Evolutionary conservation across 2,888 invertebrate genomes (phyloP), one percentile per base, ranked within the genome.

Genomic region (Seladonia tumulorum): DNA sequence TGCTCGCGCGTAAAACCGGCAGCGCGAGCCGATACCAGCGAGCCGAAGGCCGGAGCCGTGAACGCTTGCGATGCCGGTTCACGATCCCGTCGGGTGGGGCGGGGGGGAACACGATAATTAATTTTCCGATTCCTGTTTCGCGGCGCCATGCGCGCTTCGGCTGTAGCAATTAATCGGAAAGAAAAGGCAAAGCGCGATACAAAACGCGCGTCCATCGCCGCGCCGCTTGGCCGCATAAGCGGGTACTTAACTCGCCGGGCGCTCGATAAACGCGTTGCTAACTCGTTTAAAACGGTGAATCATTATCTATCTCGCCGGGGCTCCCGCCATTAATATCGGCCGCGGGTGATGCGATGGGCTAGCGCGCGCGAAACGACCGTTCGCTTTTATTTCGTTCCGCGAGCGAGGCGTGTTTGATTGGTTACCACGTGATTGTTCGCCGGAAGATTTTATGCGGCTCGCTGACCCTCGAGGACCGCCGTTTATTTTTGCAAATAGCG

Each of bases 1-100:
- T 78, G 75, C 70, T 82, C 45, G 82, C 63, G 86, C 81, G 87
- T 88, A 89, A 92, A 92, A 87, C 86, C 80, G 73, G 81, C 75
- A 70, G 87, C 63, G 16, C 29, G 60, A 25, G 25, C 25, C 60
- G 63, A 25, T 16, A 25, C 29, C 63, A 25, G 29, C 29, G 29
- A 63, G 29, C 16, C 29, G 63, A 63, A 63, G 63, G 63, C 63
- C 63, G 8, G 2, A 25, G 25, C 60, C 25, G 57, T 29, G 63
- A 25, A 29, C 25, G 25, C 29, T 29, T 10, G 22, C 0, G 66
- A 35, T 66, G 66, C 8, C 18, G 35, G 63, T 35, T 35, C 66
- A 35, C 70, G 68, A 35, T 42, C 74, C 25, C 74, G 35, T 29
- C 39, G 63, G n/a, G n/a, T n/a, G n/a, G n/a, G n/a, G n/a, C n/a